Base-by-base conservation (phyloP, 2,113 vertebrate genomes). In the Stegostoma tigrinum region DNA sequence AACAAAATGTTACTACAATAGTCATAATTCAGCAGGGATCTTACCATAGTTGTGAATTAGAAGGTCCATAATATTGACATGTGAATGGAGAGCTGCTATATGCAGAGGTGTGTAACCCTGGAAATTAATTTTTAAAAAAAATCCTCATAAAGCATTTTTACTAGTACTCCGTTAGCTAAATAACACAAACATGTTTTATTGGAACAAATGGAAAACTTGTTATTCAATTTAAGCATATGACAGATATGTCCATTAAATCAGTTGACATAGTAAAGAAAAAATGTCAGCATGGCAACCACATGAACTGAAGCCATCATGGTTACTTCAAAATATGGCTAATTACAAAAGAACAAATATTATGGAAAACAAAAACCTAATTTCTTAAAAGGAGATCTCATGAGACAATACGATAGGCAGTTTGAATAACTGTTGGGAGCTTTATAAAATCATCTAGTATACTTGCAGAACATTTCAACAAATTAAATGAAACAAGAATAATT, bases 101-200 rank as follows among this genome's bases (percentile, higher is more conserved):
- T 98, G 98, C 95, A 98, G 96, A 70, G 98, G 97, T 12, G 98
- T 98, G 94, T 98, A 98, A 52, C 98, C 98, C 98, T 98, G 97
- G 8, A 83, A 64, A 95, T n/a, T 17, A 48, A 89, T 24, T n/a
- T n/a, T n/a, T 24, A 85, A 38, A 0, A 64, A 61, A 19, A 6
- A 70, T 12, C 23, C 27, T 45, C 23, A 45, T 94, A 34, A 90
- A 61, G 2, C 24, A 12, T 66, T 52, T 61, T 89, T 89, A 10
- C 86, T 89, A 55, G 27, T 27, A 24, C 91, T 23, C 27, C 2
- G 91, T 24, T 8, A 38, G 19, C 45, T 38, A 68, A 45, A 68
- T 68, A 72, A 30, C 42, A 52, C 14, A n/a, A 95, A 42, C 15
- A 95, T 45, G 42, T 14, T 75, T 75, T 95, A 27, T 72, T 24